Evolutionary conservation across 92 coral and sea anemone genomes (phyloP).

Genomic region (Palythoa grandis): DNA sequence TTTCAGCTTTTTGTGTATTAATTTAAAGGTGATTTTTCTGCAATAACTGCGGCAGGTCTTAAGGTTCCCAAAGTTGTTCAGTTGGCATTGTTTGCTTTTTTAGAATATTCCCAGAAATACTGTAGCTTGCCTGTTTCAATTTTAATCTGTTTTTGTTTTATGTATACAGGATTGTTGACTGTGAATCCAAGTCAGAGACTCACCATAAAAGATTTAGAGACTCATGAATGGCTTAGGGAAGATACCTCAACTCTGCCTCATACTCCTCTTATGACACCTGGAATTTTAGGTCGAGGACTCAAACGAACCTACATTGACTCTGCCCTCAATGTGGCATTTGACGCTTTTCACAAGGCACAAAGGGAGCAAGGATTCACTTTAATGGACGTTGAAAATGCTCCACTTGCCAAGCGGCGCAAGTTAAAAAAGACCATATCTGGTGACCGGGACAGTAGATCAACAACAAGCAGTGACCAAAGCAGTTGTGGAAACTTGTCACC

Average conservation of each 20-base stretch:
- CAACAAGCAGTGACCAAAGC: slow-evolving; percentile 80
- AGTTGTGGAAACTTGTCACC: slow-evolving; percentile 88
- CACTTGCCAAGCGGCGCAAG: slow-evolving; percentile 96
- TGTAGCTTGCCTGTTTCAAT: not conserved
- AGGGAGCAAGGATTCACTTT: slow-evolving; percentile 87
- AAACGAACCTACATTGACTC: slow-evolving; percentile 97
- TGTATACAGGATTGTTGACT: slow-evolving; percentile 82
- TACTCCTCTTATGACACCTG: slow-evolving; percentile 99
- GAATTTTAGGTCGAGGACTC: slow-evolving; percentile 83
- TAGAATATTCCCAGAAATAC: too few relatives aligned
- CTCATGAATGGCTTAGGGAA: slow-evolving; percentile 92
- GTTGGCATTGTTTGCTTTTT: too few relatives aligned
- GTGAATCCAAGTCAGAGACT: slow-evolving; percentile 92
- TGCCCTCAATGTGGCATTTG: slow-evolving; percentile 96
- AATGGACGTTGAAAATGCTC: slow-evolving; percentile 97
- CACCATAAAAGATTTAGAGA: slow-evolving; percentile 82
- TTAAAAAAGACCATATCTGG: slow-evolving; percentile 92
- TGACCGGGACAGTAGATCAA: slow-evolving; percentile 89
- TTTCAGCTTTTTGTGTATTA: too few relatives aligned
- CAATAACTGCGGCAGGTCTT: too few relatives aligned
- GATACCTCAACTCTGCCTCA: slow-evolving; percentile 82
- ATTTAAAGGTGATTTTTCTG: too few relatives aligned
- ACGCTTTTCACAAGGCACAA: slow-evolving; percentile 94
- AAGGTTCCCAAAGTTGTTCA: too few relatives aligned
- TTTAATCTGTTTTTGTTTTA: not conserved